phyloP scores from a whole-genome alignment of 53 echinoderm and acorn worm genomes.

The Crossaster papposus region DNA sequence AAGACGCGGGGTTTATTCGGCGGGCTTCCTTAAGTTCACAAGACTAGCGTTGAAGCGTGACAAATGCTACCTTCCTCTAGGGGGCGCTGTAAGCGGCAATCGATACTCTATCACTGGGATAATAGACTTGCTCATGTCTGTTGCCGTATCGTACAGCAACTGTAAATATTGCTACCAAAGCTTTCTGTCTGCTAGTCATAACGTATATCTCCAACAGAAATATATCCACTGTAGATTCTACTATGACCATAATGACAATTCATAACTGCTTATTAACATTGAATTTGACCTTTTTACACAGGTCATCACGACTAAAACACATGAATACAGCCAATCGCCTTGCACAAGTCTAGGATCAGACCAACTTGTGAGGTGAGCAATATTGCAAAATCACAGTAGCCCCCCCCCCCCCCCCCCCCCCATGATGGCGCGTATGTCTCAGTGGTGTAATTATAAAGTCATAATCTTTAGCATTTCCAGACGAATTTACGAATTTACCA shows the following conservation, averaged over 20 bases:
- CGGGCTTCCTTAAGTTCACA: constrained; percentile 44
- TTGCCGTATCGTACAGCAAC: neutral
- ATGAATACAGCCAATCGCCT: neutral
- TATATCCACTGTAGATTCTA: no score
- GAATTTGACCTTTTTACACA: neutral
- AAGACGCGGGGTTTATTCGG: constrained; percentile 2
- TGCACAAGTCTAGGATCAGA: neutral
- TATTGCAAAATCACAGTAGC: neutral
- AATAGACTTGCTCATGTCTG: constrained; percentile 42
- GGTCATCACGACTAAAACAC: neutral
- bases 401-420: neutral
- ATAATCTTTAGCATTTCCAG: neutral
- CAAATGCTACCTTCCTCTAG: constrained; percentile 32
- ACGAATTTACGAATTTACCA: neutral
- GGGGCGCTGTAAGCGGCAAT: constrained; percentile 44
- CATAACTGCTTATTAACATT: neutral
- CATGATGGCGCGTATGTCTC: neutral
- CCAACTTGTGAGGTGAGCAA: neutral
- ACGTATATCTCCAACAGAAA: no score
- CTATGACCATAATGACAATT: neutral
- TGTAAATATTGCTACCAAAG: no score
- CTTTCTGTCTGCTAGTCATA: no score
- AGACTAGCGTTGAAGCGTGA: constrained; percentile 44
- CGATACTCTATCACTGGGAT: constrained; percentile 26
- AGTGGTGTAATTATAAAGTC: constrained; percentile 1